phyloP scores from a whole-genome alignment of 2,888 invertebrate genomes.

The Lasioglossum marginatum region DNA sequence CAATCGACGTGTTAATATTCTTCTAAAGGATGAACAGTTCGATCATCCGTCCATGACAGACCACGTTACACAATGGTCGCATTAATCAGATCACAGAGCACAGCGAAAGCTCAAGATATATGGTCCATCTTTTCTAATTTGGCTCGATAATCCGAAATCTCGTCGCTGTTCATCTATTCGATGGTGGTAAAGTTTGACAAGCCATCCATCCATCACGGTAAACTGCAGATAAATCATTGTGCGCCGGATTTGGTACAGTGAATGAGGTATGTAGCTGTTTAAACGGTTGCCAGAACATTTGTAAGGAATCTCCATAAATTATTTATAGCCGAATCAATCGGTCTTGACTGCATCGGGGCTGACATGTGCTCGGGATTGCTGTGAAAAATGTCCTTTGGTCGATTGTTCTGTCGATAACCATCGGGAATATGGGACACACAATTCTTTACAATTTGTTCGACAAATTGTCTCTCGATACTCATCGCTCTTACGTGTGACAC shows the following conservation, averaged over 20 bases:
- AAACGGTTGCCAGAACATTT: conserved; percentile 36
- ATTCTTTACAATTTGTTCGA: neutral
- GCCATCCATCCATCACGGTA: conserved; percentile 49
- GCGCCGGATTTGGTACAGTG: neutral
- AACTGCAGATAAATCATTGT: conserved; percentile 52
- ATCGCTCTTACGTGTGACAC: neutral
- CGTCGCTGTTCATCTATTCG: conserved; percentile 3
- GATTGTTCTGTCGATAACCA: neutral
- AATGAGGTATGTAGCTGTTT: conserved; percentile 13
- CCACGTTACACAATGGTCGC: neutral
- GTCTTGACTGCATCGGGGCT: neutral
- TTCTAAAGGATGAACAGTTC: neutral
- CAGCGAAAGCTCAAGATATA: conserved; percentile 19
- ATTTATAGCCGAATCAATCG: neutral
- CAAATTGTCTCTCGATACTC: neutral
- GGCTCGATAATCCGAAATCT: conserved; percentile 20
- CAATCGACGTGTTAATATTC: neutral
- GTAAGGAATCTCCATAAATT: conserved; percentile 25
- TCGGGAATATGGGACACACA: neutral
- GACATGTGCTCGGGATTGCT: neutral
- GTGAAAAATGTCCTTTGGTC: neutral
- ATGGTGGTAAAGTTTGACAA: conserved; percentile 54
- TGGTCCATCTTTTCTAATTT: conserved; percentile 46
- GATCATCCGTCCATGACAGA: neutral
- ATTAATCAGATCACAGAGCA: neutral